Evolutionary conservation across 2,797 vertebrate genomes (phyloP), one percentile per base, ranked within the genome.

Genomic region (Melanotaenia nigrans): DNA sequence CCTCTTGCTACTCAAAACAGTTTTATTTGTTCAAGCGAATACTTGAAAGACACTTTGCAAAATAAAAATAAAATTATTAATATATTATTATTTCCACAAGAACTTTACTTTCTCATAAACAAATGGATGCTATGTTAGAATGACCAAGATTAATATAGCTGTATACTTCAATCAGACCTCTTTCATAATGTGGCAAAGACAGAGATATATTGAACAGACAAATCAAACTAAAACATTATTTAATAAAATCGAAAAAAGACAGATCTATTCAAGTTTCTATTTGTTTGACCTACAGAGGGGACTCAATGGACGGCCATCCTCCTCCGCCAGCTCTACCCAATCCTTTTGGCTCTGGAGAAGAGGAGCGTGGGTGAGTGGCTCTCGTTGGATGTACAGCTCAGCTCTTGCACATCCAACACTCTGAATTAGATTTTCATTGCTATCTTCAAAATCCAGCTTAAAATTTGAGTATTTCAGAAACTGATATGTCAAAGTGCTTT

Each of bases 301-400:
- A 84, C 7, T 45, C 69, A 13, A 69, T 56, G 4, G 76, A 81
- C 18, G 74, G 36, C 36, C 32, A 20, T 0, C 40, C 78, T 3
- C 36, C 68, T 2, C 36, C 67, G 62, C n/a, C 63, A 32, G 57
- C 6, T 3, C 66, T 92, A 45, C 68, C 70, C 28, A 94, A 94
- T 84, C 93, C 93, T 24, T 94, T 95, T 67, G 89, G 89, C 18
- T 75, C 87, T 28, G 81, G 84, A 58, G 92, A 93, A 38, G 87
- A 93, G 36, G 85, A 90, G 16, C 91, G 79, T 75, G 86, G 84
- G 94, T 94, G 66, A 89, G 72, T 58, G 16, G 58, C 45, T 30
- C 25, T 32, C 24, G 1, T 30, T 68, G 11, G 7, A 25, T 57
- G 6, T 40, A 51, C 25, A 47, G 16, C 16, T 30, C 9, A 28